Conservation (phyloP, 2,888 invertebrate species). For the Ischnus inquisitorius region DNA sequence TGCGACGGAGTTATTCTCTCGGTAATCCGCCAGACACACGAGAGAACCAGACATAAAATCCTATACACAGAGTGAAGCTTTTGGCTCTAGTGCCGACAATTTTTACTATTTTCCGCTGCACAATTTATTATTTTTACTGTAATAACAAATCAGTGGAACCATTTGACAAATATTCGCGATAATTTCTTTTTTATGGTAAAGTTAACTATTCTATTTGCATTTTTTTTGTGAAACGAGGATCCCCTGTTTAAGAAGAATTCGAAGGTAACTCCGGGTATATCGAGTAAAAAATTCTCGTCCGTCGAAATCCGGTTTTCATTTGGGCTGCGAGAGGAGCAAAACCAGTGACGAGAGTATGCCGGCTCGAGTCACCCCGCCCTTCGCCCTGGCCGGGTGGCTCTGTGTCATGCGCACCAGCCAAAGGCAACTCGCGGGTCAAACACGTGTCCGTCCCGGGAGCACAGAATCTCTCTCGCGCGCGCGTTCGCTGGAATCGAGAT, state of each 20-base stretch:
- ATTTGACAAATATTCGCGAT: too few relatives aligned
- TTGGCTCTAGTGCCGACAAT: too few relatives aligned
- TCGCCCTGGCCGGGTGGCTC: slow-evolving; percentile 53
- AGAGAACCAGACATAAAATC: not conserved
- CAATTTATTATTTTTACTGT: not conserved
- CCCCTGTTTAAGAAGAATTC: not conserved
- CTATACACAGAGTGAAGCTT: not conserved
- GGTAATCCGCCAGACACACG: not conserved
- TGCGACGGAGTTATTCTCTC: not conserved
- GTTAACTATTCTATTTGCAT: not conserved
- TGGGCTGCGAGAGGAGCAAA: slow-evolving; percentile 30
- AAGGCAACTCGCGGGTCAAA: slow-evolving; percentile 62
- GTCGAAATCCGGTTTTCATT: slow-evolving; percentile 67
- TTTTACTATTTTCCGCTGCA: not conserved
- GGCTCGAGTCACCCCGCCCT: slow-evolving; percentile 55
- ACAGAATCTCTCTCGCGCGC: slow-evolving; percentile 55
- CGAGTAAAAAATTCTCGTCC: slow-evolving; percentile 13
- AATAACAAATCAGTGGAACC: not conserved
- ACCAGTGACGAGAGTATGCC: slow-evolving; percentile 36
- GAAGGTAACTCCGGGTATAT: slow-evolving; percentile 1
- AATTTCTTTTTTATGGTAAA: too few relatives aligned
- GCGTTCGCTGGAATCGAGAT: not conserved
- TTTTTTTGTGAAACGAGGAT: not conserved
- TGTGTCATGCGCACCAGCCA: slow-evolving; percentile 41
- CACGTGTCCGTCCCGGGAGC: slow-evolving; percentile 60